Evolutionary conservation across 2,113 vertebrate species (phyloP), one percentile per base, ranked within the genome.

Genomic region (Phocoena phocoena): DNA sequence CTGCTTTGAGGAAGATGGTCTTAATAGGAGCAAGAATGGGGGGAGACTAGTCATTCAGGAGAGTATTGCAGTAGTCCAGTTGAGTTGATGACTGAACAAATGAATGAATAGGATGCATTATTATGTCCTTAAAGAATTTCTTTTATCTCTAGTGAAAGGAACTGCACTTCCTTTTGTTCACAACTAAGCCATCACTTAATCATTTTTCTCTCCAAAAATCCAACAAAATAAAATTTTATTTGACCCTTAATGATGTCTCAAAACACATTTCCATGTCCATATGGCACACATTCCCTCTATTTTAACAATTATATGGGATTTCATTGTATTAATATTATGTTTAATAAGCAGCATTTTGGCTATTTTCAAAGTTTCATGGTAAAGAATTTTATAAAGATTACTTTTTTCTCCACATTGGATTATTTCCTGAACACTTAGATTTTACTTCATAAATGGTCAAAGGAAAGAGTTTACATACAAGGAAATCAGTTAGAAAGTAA

Each of bases 311-410:
- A 38, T 31, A 23, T 79, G 36, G 33, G 1, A 87, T 81, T 87
- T 67, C 26, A 67, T 23, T 91, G 26, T 53, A 81, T 87, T 58
- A 76, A 47, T 65, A 83, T n/a, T 76, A 18, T 31, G 50, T 6
- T 63, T 47, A 81, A 23, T 8, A 80, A 91, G 65, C 60, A 88
- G 80, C 63, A 71, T n/a, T 92, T 38, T 82, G 47, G 4, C 70
- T 87, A 73, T 94, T 93, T 96, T 81, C 50, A 81, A 20, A 33
- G 60, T 89, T 95, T 65, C 58, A 79, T 60, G 25, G 13, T 76
- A 71, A 88, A 47, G 20, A 63, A 60, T 95, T 86, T 74, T 89
- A 31, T 92, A 89, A 85, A 58, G 71, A 84, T 88, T 92, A 55
- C 15, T 77, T 73, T 82, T 47, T 7, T 4, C 36, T 10, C 25